Percentiles rank a stretch among this genome's conserved stretches.
phyloP scores from a whole-genome alignment of 1,140 invertebrate species.

The Drosophila melanica region DNA sequence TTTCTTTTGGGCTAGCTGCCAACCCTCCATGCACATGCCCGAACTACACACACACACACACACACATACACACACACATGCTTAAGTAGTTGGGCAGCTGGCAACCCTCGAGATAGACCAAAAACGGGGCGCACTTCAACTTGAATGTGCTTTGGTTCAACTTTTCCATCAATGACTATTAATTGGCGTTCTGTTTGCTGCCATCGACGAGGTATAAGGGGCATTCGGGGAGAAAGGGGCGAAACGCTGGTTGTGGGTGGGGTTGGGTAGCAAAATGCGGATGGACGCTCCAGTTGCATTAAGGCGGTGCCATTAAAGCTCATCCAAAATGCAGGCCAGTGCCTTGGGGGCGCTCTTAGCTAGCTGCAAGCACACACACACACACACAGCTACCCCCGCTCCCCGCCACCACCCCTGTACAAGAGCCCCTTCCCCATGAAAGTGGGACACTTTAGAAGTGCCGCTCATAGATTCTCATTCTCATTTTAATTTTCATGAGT shows the following conservation, averaged over 20 bases:
- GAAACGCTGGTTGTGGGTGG: too few species aligned
- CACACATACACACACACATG: conserved; percentile 1
- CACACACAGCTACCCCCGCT: background rate
- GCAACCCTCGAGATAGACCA: conserved; percentile 43
- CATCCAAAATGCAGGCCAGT: conserved; percentile 74
- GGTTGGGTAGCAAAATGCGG: background rate
- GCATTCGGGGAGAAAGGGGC: too few species aligned
- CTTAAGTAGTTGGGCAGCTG: conserved; percentile 30
- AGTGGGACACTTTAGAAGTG: conserved; percentile 52
- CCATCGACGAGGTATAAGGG: too few species aligned
- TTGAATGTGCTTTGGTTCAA: conserved; percentile 45
- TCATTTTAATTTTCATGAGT: conserved; percentile 35
- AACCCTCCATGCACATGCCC: conserved; percentile 42
- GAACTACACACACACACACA: conserved; percentile 24
- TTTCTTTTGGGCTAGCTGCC: conserved; percentile 30
- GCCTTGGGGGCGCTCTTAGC: conserved; percentile 39
- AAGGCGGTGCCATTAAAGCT: conserved; percentile 80
- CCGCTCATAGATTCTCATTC: conserved; percentile 76
- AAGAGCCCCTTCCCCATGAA: background rate
- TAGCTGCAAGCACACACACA: background rate
- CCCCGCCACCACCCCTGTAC: too few species aligned
- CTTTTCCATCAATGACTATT: conserved; percentile 80
- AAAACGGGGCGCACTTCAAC: conserved; percentile 62
- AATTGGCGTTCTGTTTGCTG: conserved; percentile 64
- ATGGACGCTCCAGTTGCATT: conserved; percentile 63